phyloP scores from a whole-genome alignment of 2,888 invertebrate genomes.

The Caenorhabditis sp. region DNA sequence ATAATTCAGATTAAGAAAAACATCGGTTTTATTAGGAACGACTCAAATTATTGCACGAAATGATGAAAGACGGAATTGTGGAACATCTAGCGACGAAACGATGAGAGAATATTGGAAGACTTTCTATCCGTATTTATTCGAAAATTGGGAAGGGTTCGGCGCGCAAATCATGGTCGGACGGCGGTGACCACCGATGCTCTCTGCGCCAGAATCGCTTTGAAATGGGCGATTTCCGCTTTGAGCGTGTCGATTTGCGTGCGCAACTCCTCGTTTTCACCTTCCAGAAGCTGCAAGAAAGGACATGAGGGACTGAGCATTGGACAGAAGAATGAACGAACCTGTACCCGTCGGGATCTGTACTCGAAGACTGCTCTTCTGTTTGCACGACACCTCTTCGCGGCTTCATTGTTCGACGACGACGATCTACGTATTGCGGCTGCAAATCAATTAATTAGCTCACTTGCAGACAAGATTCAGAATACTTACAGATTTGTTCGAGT shows the following conservation, averaged over 20 bases:
- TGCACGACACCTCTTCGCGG: conserved; percentile 81
- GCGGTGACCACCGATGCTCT: conserved; percentile 39
- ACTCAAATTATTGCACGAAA: conserved; percentile 29
- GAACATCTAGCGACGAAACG: conserved; percentile 34
- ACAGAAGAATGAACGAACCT: conserved; percentile 38
- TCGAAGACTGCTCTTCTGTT: conserved; percentile 80
- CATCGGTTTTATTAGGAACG: conserved; percentile 21
- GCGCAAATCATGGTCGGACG: not conserved
- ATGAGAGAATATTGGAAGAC: conserved; percentile 18
- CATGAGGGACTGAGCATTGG: not conserved
- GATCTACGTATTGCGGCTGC: conserved; percentile 79
- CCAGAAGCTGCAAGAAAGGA: conserved; percentile 79
- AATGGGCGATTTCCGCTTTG: conserved; percentile 75
- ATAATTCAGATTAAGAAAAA: no score
- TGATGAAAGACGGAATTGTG: conserved; percentile 18
- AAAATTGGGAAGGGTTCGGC: not conserved
- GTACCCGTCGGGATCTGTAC: conserved; percentile 79
- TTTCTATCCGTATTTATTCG: conserved; percentile 42
- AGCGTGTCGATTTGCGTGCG: conserved; percentile 78
- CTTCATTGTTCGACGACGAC: conserved; percentile 81
- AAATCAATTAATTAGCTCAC: not conserved
- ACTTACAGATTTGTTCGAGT: conserved; percentile 56
- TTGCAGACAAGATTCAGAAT: not conserved
- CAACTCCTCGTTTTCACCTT: conserved; percentile 80
- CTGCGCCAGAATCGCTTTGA: conserved; percentile 59